Evolutionary conservation across 2,113 vertebrate species (phyloP).

Genomic region (Suncus etruscus): DNA sequence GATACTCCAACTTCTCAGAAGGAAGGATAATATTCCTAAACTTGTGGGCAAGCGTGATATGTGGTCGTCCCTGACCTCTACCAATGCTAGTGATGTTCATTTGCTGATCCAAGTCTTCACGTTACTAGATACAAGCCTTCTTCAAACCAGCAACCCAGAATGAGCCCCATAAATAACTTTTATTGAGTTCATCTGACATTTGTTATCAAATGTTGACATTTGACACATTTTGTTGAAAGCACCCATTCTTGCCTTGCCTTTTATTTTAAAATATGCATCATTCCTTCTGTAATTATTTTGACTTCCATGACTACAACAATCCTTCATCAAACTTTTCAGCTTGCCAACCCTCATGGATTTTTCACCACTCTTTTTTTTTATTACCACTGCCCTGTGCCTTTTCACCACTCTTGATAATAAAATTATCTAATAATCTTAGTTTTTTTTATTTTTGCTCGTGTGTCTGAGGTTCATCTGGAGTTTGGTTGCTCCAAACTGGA

Average conservation of each 20-base stretch:
- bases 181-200: not conserved
- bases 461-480: not conserved
- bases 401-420: not conserved
- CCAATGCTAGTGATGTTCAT: not conserved
- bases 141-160: not conserved
- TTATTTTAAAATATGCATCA: not conserved
- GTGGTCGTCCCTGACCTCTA: too few relatives aligned
- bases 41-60: not conserved
- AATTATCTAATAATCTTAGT: not conserved
- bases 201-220: not conserved
- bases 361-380: not conserved
- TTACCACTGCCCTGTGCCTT: not conserved
- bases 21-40: accelerated
- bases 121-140: not conserved
- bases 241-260: not conserved
- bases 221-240: conserved; percentile 24
- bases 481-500: not conserved
- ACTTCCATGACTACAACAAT: not conserved
- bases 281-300: not conserved
- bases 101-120: not conserved
- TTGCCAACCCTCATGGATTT: not conserved
- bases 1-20: not conserved
- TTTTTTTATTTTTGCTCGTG: not conserved
- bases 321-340: not conserved
- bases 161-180: not conserved